Conservation (phyloP, 2,113 vertebrate genomes). For the Mobula birostris region DNA sequence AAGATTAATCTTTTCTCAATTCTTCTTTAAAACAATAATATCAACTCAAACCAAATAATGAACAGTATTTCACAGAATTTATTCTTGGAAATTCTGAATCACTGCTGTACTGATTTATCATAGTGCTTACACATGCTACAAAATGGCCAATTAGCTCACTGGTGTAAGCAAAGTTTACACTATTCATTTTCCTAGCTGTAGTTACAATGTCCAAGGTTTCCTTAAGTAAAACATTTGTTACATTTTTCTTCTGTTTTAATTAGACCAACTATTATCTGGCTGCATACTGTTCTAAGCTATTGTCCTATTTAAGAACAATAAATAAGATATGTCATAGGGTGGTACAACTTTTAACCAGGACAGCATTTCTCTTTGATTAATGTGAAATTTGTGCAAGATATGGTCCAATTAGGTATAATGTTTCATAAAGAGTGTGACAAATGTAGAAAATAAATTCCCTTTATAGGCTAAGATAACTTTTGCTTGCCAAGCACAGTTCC, state of each 20-base stretch:
- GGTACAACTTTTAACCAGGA: neutral
- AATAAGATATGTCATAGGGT: neutral
- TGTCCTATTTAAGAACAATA: neutral
- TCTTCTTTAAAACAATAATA: neutral
- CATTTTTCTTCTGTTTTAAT: neutral
- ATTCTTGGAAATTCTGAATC: neutral
- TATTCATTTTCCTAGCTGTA: neutral
- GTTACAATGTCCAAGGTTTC: neutral
- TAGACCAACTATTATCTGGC: neutral
- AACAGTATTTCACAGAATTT: neutral
- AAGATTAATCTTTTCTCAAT: neutral
- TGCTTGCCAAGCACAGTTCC: neutral
- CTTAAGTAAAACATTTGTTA: neutral
- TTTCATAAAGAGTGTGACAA: neutral
- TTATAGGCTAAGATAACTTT: neutral
- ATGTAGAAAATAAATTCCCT: neutral
- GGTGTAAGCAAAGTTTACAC: neutral
- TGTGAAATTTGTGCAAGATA: neutral
- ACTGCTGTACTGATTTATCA: neutral
- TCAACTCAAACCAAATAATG: neutral
- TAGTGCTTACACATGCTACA: no score
- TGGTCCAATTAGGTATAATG: neutral
- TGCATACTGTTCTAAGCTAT: neutral
- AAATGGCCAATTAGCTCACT: neutral
- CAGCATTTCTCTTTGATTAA: neutral